These are phyloP conservation scores for Cylloceria caligata DNA, from an alignment of 2,888 invertebrate genomes.

Conservation along the genomic window DNA sequence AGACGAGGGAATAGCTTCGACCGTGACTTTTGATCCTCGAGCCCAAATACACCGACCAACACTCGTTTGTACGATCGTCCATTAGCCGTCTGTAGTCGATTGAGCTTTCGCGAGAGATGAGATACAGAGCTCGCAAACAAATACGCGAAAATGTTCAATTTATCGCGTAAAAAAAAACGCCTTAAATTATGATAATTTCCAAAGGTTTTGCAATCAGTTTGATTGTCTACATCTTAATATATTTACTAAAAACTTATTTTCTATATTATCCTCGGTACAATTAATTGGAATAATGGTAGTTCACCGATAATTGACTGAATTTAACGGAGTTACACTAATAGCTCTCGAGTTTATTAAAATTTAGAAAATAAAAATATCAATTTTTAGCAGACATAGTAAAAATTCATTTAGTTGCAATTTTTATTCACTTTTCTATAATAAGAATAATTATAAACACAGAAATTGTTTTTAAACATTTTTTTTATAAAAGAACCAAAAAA, in stretches of 20 bases:
- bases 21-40: conserved; percentile 44
- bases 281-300: not conserved
- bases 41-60: conserved; percentile 4
- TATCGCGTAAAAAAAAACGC: not conserved
- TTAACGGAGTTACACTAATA: too few relatives aligned
- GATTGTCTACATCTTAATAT: not conserved
- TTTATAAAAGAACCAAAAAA: too few relatives aligned
- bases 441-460: too few relatives aligned
- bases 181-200: not conserved
- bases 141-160: not conserved
- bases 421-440: too few relatives aligned
- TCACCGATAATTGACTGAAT: too few relatives aligned
- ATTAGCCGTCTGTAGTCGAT: conserved; percentile 26
- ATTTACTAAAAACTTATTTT: not conserved
- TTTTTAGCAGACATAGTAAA: too few relatives aligned
- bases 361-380: too few relatives aligned
- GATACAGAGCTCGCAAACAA: not conserved
- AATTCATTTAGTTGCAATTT: too few relatives aligned
- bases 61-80: conserved; percentile 10
- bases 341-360: too few relatives aligned
- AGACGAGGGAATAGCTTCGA: conserved; percentile 25
- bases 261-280: not conserved
- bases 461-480: too few relatives aligned
- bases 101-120: not conserved
- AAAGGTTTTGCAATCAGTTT: conserved; percentile 1